These are phyloP conservation scores for Norana najaformis DNA, from an alignment of 2,888 invertebrate genomes.

Conservation along the genomic window DNA sequence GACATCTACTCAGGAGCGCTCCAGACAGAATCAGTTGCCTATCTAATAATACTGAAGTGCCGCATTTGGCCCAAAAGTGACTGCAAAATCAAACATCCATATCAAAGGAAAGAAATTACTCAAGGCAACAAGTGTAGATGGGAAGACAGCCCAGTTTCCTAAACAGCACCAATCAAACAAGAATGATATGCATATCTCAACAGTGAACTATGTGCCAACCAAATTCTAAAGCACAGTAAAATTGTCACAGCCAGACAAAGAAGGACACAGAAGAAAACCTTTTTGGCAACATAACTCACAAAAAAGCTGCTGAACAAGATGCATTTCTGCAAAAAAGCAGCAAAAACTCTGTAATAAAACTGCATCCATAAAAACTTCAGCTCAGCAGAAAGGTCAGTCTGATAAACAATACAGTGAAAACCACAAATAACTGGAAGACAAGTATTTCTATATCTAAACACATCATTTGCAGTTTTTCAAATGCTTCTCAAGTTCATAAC, in stretches of 20 bases:
- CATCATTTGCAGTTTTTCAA: background rate
- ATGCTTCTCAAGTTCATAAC: background rate
- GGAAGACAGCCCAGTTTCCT: background rate
- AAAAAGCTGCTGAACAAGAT: background rate
- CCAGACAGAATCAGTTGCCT: background rate
- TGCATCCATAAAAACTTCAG: background rate
- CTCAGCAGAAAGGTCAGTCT: background rate
- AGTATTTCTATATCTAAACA: background rate
- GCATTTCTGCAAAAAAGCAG: background rate
- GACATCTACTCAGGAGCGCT: background rate
- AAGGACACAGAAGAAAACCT: background rate
- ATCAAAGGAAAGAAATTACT: background rate
- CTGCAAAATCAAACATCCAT: background rate
- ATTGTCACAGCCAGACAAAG: background rate
- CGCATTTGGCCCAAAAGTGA: background rate
- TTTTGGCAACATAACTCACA: background rate
- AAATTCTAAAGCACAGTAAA: background rate
- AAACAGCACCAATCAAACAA: background rate
- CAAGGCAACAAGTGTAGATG: too few species aligned
- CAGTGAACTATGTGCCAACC: background rate
- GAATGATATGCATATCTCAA: background rate
- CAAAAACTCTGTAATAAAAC: background rate
- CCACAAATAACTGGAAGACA: background rate
- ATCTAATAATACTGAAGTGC: background rate
- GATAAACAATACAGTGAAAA: background rate